Conservation (phyloP, 2,888 invertebrate genomes). For the Torymus texanus region DNA sequence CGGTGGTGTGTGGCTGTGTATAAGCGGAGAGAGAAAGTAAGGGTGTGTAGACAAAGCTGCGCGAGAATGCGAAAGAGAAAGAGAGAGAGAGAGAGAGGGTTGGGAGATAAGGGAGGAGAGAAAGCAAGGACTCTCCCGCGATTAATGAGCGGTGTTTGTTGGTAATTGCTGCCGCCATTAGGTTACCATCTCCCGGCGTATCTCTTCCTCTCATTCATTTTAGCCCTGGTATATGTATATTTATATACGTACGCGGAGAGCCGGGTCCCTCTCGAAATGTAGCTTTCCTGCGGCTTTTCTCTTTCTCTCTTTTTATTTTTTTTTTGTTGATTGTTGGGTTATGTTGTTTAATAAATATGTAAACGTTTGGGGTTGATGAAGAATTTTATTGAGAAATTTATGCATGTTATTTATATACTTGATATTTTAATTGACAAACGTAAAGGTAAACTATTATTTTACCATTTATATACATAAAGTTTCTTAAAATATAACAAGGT, state of each 20-base stretch:
- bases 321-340: no score
- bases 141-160: conserved; percentile 76
- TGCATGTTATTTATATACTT: no score
- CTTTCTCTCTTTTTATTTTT: not conserved
- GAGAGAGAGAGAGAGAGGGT: conserved; percentile 57
- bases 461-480: no score
- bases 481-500: no score
- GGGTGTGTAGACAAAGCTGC: not conserved
- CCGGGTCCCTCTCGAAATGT: conserved; percentile 38
- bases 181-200: conserved; percentile 69
- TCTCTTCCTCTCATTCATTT: conserved; percentile 52
- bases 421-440: no score
- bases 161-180: conserved; percentile 75
- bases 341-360: no score
- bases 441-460: no score
- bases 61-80: conserved; percentile 15
- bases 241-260: no score
- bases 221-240: not conserved
- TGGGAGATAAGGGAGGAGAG: conserved; percentile 57
- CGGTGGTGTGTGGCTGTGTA: conserved; percentile 5
- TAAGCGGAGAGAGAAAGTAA: not conserved
- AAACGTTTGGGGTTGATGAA: no score
- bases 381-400: no score
- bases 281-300: conserved; percentile 18
- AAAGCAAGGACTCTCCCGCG: conserved; percentile 68